A percentile compares a stretch with the other conserved stretches of the same genome.
These are phyloP conservation scores for Actinia tenebrosa DNA, from an alignment of 64 coral and sea anemone species.

Conservation along the genomic window DNA sequence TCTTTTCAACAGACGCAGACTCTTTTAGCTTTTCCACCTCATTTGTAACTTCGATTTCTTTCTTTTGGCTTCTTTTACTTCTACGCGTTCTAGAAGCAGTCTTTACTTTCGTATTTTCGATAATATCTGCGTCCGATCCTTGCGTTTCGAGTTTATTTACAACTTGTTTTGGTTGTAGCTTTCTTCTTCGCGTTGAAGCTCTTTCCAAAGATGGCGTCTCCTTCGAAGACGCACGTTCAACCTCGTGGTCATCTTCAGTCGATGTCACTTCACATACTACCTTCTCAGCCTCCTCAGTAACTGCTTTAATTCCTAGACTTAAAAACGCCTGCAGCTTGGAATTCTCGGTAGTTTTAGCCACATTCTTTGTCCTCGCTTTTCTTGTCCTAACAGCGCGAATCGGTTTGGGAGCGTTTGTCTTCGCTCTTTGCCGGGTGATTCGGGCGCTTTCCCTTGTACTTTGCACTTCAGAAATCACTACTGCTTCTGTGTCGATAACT, in stretches of 20 bases:
- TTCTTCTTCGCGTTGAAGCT: neutral
- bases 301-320: slow-evolving; percentile 36
- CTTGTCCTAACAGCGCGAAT: neutral
- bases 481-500: slow-evolving; percentile 40
- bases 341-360: neutral
- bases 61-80: neutral
- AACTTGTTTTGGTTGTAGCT: neutral
- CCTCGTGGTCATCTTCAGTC: slow-evolving; percentile 70
- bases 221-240: slow-evolving; percentile 27
- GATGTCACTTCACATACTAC: slow-evolving; percentile 52
- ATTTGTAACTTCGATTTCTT: neutral
- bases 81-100: neutral
- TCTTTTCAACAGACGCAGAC: neutral
- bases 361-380: neutral
- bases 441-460: slow-evolving; percentile 25
- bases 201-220: slow-evolving; percentile 22
- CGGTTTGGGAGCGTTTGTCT: neutral
- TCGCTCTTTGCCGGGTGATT: neutral
- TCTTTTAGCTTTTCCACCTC: neutral
- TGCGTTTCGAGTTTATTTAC: neutral
- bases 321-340: slow-evolving; percentile 1
- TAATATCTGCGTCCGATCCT: neutral
- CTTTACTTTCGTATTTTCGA: neutral
- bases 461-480: neutral
- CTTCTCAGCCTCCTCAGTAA: slow-evolving; percentile 17